A percentile compares a stretch with the other conserved stretches of the same genome.
These are phyloP conservation scores for Camptogramma bilineatum DNA, from an alignment of 2,888 invertebrate genomes.

Conservation along the genomic window DNA sequence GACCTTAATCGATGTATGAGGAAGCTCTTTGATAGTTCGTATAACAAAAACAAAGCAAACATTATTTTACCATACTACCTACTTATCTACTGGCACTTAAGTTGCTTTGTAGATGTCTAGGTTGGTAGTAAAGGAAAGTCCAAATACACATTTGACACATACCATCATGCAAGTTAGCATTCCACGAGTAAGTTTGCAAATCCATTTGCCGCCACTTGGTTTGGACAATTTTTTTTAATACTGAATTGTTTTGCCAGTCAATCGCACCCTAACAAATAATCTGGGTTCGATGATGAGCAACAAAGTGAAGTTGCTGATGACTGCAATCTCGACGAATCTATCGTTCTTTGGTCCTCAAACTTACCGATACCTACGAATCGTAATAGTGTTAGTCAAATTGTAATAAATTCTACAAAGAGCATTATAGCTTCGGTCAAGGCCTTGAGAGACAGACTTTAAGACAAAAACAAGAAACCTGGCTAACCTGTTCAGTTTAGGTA, in stretches of 20 bases:
- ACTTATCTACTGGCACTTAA: too few species aligned
- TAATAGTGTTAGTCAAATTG: constrained; percentile 3
- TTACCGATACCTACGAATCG: too few species aligned
- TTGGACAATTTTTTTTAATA: too few species aligned
- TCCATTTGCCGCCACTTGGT: too few species aligned
- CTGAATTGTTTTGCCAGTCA: constrained; percentile 9
- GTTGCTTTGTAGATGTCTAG: too few species aligned
- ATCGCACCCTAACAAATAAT: constrained; percentile 42
- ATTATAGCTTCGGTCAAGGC: neutral
- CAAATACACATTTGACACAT: too few species aligned
- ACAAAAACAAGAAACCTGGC: too few species aligned
- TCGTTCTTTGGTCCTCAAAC: constrained; percentile 51
- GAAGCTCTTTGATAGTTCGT: neutral
- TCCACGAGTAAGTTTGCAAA: too few species aligned
- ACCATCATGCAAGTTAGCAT: too few species aligned
- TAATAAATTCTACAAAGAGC: neutral
- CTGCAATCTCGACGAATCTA: constrained; percentile 57
- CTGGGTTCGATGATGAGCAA: constrained; percentile 56
- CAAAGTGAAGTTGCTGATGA: constrained; percentile 60
- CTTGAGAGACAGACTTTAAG: neutral
- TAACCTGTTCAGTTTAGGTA: too few species aligned
- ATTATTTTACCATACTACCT: too few species aligned
- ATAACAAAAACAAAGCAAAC: neutral
- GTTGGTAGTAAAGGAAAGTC: too few species aligned
- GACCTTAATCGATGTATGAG: neutral